Evolutionary conservation across 2,888 invertebrate species (phyloP), one percentile per base, ranked within the genome.

Genomic region (Noctua comes): DNA sequence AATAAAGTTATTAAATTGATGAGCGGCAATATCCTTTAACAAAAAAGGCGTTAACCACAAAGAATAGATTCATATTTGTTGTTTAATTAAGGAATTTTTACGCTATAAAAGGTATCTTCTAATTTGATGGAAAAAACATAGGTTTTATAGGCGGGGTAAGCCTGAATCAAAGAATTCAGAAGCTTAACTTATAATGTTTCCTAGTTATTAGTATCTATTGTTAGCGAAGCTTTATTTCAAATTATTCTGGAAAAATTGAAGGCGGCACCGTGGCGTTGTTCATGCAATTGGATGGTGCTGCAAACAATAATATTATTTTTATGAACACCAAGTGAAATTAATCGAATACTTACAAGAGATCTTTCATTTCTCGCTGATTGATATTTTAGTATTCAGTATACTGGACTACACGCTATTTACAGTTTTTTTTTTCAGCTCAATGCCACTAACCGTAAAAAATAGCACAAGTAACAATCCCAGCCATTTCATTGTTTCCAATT

Each of bases 81-180:
- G 94, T 95, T 95, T 95, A 95, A 96, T 96, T 96, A 95, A 95
- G 90, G 91, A 92, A 93, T 94, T 95, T 95, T 95, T 93, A 95
- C 95, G 95, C 93, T 94, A 93, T 95, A 95, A 95, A 92, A 92
- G 92, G 91, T 88, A 91, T 91, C 86, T 91, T 91, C 89, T 93
- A 93, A 94, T 93, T 92, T 84, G 77, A 78, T 82, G 40, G 73
- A 85, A 90, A 86, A 85, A 89, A 90, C 84, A 83, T 77, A 77
- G 77, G 75, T 64, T 78, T 59, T 78, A 74, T 82, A 81, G 91
- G 89, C 88, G 87, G 89, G 88, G 83, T 83, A 79, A 85, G 83
- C 82, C 83, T 76, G 89, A 91, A 90, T 90, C 91, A 91, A 91
- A 90, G 85, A 88, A 91, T 90, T 88, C 93, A 86, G 93, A 92